Evolutionary conservation across 2,113 vertebrate genomes (phyloP).

Genomic region (Tor tambroides): DNA sequence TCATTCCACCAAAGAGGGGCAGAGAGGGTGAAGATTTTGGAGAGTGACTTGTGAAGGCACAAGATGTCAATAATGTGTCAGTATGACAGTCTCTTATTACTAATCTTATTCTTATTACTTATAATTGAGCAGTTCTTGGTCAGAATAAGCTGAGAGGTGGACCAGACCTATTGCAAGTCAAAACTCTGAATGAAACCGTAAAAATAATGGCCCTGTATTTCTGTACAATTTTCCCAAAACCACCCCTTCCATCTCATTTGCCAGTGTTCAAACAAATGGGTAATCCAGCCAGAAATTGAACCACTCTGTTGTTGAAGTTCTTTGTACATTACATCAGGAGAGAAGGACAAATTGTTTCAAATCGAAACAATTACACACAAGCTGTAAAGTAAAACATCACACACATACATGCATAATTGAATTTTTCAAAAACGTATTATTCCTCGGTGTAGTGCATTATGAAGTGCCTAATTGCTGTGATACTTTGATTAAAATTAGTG

Average conservation of each 20-base stretch:
- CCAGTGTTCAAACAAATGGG: background rate
- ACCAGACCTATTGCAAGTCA: too few species aligned
- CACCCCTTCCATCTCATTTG: background rate
- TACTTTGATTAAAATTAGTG: slow-evolving; percentile 52
- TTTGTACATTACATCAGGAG: background rate
- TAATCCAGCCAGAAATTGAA: background rate
- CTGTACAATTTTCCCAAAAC: too few species aligned
- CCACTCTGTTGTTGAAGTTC: background rate
- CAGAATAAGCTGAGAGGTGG: too few species aligned
- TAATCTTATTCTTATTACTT: too few species aligned
- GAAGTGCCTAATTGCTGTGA: slow-evolving; percentile 49
- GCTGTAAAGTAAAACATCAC: background rate
- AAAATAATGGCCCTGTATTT: too few species aligned
- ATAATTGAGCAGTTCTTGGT: too few species aligned
- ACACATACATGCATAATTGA: background rate
- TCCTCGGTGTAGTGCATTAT: background rate
- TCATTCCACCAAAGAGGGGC: too few species aligned
- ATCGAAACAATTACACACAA: background rate
- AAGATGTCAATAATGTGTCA: too few species aligned
- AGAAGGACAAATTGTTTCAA: background rate
- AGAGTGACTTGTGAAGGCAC: too few species aligned
- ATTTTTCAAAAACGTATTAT: background rate
- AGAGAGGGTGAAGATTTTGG: too few species aligned
- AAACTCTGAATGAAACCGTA: too few species aligned
- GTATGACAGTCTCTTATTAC: too few species aligned